Evolutionary conservation across 2,888 invertebrate genomes (phyloP).

Genomic region (Ophonus ardosiacus): DNA sequence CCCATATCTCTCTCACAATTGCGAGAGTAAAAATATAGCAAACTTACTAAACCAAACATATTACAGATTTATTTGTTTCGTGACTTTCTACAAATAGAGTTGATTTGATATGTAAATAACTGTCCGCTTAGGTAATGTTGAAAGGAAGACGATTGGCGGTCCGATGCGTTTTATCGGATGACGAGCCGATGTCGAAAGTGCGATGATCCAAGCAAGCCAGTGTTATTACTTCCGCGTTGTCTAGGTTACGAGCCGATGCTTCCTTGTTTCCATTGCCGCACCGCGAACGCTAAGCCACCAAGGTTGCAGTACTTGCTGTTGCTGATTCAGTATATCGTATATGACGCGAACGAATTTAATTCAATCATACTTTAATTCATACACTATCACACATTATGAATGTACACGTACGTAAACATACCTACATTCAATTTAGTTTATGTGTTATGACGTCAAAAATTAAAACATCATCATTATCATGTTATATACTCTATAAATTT

Average conservation of each 20-base stretch:
- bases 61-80: too few relatives aligned
- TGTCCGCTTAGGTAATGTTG: not conserved
- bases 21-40: too few relatives aligned
- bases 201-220: constrained; percentile 24
- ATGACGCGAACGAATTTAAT: not conserved
- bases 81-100: not conserved
- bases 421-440: not conserved
- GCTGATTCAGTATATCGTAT: not conserved
- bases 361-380: not conserved
- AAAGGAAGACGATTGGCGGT: not conserved
- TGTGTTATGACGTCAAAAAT: constrained; percentile 3
- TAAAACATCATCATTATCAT: constrained; percentile 14
- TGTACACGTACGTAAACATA: not conserved
- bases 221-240: constrained; percentile 38
- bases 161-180: not conserved
- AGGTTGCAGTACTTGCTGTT: constrained; percentile 1
- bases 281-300: not conserved
- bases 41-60: too few relatives aligned
- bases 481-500: not conserved
- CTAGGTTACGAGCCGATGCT: constrained; percentile 26
- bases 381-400: not conserved
- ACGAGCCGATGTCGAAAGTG: constrained; percentile 4
- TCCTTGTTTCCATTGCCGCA: constrained; percentile 19
- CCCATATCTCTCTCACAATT: too few relatives aligned
- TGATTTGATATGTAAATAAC: not conserved